These are phyloP conservation scores for Oryctolagus cuniculus DNA, from an alignment of 2,113 vertebrate genomes.

Conservation along the genomic window DNA sequence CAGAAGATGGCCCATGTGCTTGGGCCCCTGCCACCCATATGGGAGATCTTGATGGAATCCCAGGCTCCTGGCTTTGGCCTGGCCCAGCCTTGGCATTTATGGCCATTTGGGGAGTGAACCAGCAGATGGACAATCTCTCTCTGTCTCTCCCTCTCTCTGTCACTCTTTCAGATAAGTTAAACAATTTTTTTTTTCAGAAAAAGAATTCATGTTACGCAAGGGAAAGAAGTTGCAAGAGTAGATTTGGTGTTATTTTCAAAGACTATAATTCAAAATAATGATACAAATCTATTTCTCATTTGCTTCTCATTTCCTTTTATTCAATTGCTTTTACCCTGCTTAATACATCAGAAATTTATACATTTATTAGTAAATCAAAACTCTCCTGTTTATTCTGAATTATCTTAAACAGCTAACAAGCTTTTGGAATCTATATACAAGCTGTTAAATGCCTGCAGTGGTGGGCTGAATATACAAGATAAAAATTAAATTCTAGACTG, in stretches of 20 bases:
- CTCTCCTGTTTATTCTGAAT: background rate
- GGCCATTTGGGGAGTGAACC: no score
- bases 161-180: no score
- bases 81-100: no score
- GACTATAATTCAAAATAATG: conserved; percentile 1
- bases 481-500: background rate
- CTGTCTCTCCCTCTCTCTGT: no score
- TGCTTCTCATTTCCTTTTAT: background rate
- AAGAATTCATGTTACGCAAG: background rate
- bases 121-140: no score
- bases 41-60: no score
- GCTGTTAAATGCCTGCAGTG: background rate
- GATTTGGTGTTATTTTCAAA: background rate
- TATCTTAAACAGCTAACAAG: background rate
- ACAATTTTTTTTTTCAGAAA: no score
- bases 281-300: background rate
- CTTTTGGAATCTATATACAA: background rate
- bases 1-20: no score
- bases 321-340: background rate
- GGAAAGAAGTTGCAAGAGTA: background rate
- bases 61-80: no score
- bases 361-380: background rate
- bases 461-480: background rate
- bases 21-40: no score
- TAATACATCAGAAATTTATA: conserved; percentile 13